These are phyloP conservation scores for Erithacus rubecula DNA, from an alignment of 2,797 vertebrate genomes.

Conservation along the genomic window DNA sequence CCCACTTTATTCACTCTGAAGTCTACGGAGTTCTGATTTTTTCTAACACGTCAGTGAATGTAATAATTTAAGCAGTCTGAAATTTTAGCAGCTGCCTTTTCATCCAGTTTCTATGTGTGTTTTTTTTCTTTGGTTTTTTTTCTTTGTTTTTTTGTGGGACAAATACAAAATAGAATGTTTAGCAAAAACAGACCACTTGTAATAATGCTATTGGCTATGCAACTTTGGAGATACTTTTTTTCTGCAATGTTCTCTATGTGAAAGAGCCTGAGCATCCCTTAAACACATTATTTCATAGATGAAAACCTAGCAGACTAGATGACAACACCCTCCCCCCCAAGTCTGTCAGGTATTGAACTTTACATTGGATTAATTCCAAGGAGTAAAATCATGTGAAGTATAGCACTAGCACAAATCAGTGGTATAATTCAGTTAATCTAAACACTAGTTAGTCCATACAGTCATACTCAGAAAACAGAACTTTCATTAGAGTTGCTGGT, in stretches of 20 bases:
- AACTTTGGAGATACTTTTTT: neutral
- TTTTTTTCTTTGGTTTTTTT: rapidly evolving
- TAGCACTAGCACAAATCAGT: neutral
- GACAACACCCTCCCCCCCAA: neutral
- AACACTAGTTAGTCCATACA: neutral
- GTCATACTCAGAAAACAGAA: neutral
- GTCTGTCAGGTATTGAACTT: neutral
- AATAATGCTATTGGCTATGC: neutral
- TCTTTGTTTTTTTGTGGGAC: neutral
- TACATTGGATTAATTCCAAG: neutral
- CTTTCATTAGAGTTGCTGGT: neutral
- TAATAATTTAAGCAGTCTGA: neutral
- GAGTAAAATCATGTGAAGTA: neutral
- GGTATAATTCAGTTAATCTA: neutral
- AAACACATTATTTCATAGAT: neutral
- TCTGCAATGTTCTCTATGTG: neutral
- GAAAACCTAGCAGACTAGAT: neutral
- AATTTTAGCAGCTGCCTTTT: neutral
- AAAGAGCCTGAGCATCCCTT: neutral
- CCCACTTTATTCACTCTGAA: neutral
- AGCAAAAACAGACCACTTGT: neutral
- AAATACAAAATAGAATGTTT: neutral
- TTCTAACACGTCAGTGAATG: neutral
- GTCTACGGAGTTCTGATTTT: neutral
- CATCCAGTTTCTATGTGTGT: rapidly evolving